A percentile compares a stretch with the other conserved stretches of the same genome.
Evolutionary conservation across 2,888 invertebrate species (phyloP).

Genomic region (Hoplodrina ambigua): DNA sequence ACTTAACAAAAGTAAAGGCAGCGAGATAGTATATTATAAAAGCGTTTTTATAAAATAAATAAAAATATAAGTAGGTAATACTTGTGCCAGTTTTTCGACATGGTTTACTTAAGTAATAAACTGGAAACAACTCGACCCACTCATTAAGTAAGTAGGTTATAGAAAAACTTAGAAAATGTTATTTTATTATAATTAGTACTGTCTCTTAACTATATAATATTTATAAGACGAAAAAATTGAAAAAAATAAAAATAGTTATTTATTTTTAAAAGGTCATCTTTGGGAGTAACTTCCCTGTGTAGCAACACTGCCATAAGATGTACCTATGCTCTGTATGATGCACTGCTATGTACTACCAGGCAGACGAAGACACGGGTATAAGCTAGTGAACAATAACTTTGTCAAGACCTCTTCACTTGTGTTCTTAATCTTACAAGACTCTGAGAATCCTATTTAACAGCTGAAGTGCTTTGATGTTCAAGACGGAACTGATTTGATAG

Average conservation of each 20-base stretch:
- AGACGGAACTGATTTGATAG: constrained; percentile 1
- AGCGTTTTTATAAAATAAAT: constrained; percentile 33
- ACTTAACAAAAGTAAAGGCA: constrained; percentile 1
- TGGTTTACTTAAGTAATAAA: constrained; percentile 24
- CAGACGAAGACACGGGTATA: too few relatives aligned
- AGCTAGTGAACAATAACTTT: neutral
- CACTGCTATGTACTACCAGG: too few relatives aligned
- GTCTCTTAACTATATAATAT: constrained; percentile 33
- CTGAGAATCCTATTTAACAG: too few relatives aligned
- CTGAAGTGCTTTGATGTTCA: too few relatives aligned
- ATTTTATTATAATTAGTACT: neutral
- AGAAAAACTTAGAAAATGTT: too few relatives aligned
- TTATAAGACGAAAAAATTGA: too few relatives aligned
- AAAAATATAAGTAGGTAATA: constrained; percentile 29
- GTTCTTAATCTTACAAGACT: too few relatives aligned
- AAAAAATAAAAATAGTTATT: too few relatives aligned
- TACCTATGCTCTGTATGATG: too few relatives aligned
- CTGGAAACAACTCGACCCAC: constrained; percentile 2
- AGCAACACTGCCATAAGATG: too few relatives aligned
- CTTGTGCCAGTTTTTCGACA: constrained; percentile 22
- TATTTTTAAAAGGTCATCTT: too few relatives aligned
- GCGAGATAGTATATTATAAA: constrained; percentile 29
- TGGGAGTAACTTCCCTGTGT: too few relatives aligned
- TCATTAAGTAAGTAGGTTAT: constrained; percentile 2
- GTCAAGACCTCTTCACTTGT: constrained; percentile 24